A percentile compares a stretch with the other conserved stretches of the same genome.
Evolutionary conservation across 2,888 invertebrate genomes (phyloP).

Genomic region (Lordiphosa fenestrarum): DNA sequence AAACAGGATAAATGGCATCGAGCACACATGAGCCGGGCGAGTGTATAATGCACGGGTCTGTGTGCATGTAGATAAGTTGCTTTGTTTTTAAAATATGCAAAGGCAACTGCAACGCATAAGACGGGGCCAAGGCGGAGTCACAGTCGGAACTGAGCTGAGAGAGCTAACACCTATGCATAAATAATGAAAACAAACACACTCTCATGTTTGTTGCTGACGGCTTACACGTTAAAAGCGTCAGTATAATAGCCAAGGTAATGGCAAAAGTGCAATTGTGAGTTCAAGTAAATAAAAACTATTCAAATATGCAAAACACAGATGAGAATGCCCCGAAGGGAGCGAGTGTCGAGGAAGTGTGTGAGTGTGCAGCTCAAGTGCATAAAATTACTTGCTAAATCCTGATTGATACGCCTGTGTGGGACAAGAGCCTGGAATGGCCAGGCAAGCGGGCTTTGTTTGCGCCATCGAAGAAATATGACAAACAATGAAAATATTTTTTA

Average conservation of each 20-base stretch:
- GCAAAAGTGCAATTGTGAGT: conserved; percentile 75
- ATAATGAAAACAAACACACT: conserved; percentile 55
- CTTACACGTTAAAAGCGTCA: conserved; percentile 68
- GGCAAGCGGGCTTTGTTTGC: conserved; percentile 8
- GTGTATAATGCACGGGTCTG: background rate
- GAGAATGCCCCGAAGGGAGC: conserved; percentile 46
- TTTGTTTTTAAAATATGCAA: conserved; percentile 59
- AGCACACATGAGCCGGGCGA: conserved; percentile 4
- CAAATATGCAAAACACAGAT: conserved; percentile 74
- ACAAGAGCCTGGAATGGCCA: conserved; percentile 8
- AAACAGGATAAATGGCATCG: conserved; percentile 60
- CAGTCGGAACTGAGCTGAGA: conserved; percentile 17
- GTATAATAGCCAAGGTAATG: conserved; percentile 74
- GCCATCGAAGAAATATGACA: conserved; percentile 1
- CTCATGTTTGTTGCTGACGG: conserved; percentile 41
- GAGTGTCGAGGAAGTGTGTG: conserved; percentile 7
- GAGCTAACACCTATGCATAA: conserved; percentile 70
- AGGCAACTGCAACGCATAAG: conserved; percentile 48
- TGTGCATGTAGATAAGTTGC: too few species aligned
- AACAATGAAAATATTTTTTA: conserved; percentile 8
- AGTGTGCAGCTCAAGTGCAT: conserved; percentile 66
- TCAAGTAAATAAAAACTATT: conserved; percentile 75
- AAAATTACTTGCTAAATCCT: conserved; percentile 75
- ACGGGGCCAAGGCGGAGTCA: conserved; percentile 21
- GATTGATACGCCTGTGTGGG: conserved; percentile 72